Evolutionary conservation across 2,888 invertebrate species (phyloP), one percentile per base, ranked within the genome.

Genomic region (Papilio protenor): DNA sequence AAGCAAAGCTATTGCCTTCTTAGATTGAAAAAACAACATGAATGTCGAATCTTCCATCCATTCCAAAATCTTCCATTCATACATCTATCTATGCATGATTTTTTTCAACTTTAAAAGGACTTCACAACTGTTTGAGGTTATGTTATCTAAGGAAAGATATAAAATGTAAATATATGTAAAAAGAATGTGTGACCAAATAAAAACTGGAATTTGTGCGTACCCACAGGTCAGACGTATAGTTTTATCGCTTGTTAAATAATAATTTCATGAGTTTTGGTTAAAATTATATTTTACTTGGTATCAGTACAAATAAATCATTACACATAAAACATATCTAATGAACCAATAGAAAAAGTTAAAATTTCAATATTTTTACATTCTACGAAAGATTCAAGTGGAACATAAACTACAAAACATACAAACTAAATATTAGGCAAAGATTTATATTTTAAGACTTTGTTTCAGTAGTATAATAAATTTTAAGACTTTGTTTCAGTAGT

Each of bases 181-280:
- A 59, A 8, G 14, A 23, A 23, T 57, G 18, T 18, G 16, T 66
- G 10, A 40, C 27, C 27, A 27, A 64, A 64, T 33, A 18, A 16
- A 18, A 66, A 45, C 18, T 69, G n/a, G 12, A 21, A 45, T 45
- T 2, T 40, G 40, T 45, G 66, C 21, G 14, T 21, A 45, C 66
- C 45, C 40, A 11, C 66, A 40, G 3, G 1, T 69, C 40, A 45
- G 14, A 6, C 27, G 16, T 14, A 61, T 61, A 27, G 14, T 64
- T 64, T 18, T 18, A 10, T 14, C 64, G 45, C 16, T 66, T 45
- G 66, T 69, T 69, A 69, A 69, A 45, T 69, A 69, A 69, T 21
- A 69, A 45, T 21, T 21, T 45, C 40, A 12, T 21, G n/a, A n/a
- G 1, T n/a, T 66, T 40, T 33, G 6, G 45, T 66, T 21, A 45